A percentile compares a stretch with the other conserved stretches of the same genome.
Evolutionary conservation across 2,113 vertebrate species (phyloP).

Genomic region (cattle (Bos taurus)): DNA sequence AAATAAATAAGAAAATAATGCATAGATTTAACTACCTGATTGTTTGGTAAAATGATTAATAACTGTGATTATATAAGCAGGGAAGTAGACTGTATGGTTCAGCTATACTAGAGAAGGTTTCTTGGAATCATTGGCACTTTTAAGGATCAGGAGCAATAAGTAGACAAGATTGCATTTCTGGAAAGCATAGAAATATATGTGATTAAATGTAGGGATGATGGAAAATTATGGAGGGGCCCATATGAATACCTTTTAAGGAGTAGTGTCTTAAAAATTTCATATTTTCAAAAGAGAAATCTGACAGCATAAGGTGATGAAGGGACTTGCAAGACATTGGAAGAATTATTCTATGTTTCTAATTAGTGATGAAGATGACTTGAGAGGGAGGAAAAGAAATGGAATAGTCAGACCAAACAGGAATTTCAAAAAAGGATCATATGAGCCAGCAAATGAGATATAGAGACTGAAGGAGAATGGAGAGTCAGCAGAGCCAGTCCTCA

Average conservation of each 20-base stretch:
- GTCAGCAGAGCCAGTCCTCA: neutral
- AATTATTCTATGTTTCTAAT: neutral
- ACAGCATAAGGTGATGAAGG: neutral
- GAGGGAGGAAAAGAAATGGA: neutral
- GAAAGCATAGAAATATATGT: neutral
- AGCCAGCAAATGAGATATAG: neutral
- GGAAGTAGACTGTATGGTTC: neutral
- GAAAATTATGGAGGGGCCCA: neutral
- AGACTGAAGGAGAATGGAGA: neutral
- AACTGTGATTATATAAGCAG: neutral
- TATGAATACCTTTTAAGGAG: neutral
- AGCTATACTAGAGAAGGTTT: neutral
- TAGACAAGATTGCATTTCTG: neutral
- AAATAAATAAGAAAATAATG: neutral
- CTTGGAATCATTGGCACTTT: neutral
- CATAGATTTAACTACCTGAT: neutral
- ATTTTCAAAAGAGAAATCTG: neutral
- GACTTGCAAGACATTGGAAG: neutral
- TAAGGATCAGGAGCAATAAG: neutral
- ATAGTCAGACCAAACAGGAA: neutral
- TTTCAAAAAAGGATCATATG: neutral
- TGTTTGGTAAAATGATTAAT: neutral
- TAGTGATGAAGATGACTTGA: neutral
- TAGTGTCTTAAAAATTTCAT: neutral
- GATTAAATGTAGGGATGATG: neutral